Conservation (phyloP, 2,888 invertebrate genomes). For the Lycocerus yunnanus region DNA sequence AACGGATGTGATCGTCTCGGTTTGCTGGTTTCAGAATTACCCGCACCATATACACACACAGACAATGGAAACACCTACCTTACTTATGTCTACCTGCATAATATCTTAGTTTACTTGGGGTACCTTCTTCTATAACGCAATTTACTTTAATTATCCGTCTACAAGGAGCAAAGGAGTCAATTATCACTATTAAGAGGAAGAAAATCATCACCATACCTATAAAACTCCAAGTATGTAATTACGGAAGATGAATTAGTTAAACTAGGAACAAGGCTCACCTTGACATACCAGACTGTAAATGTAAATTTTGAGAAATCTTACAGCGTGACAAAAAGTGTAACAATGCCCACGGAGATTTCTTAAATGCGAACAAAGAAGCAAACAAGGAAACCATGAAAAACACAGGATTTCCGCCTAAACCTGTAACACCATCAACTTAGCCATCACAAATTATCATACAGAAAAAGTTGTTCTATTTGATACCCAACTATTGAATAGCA, state of each 20-base stretch:
- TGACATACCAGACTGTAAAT: neutral
- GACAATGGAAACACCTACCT: slow-evolving; percentile 36
- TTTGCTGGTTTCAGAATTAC: slow-evolving; percentile 39
- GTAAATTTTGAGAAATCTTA: slow-evolving; percentile 5
- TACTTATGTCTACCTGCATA: slow-evolving; percentile 18
- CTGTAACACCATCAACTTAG: slow-evolving; percentile 13
- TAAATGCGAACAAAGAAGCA: slow-evolving; percentile 23
- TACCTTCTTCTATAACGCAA: neutral
- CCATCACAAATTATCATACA: neutral
- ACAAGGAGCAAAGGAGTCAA: neutral
- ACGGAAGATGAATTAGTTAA: neutral
- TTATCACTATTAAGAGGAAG: neutral
- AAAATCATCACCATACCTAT: neutral
- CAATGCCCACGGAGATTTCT: slow-evolving; percentile 15
- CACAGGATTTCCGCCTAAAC: slow-evolving; percentile 28
- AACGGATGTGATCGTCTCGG: slow-evolving; percentile 51
- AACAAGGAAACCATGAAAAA: slow-evolving; percentile 24
- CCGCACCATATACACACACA: slow-evolving; percentile 15
- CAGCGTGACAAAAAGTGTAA: slow-evolving; percentile 17
- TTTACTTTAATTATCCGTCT: neutral
- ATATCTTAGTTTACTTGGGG: neutral
- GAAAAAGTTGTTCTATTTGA: neutral
- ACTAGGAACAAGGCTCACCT: neutral
- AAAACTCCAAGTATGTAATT: neutral
- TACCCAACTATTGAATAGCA: neutral